A percentile compares a stretch with the other conserved stretches of the same genome.
These are phyloP conservation scores for Philonicus albiceps DNA, from an alignment of 2,888 invertebrate genomes.

Conservation along the genomic window DNA sequence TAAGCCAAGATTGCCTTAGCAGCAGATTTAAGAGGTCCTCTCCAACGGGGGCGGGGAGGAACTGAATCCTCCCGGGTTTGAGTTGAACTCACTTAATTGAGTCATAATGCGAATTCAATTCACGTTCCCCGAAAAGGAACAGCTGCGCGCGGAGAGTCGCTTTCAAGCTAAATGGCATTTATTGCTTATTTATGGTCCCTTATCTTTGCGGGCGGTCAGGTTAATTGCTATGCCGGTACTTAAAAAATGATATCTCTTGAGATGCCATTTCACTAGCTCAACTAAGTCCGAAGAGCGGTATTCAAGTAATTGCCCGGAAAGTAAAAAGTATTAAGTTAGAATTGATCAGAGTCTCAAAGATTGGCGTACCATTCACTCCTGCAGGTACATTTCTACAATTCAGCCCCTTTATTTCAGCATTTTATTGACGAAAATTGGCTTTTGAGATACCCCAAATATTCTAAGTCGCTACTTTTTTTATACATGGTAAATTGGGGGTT, in stretches of 20 bases:
- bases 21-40: neutral
- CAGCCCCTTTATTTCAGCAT: too few species aligned
- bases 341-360: neutral
- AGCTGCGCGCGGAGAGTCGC: neutral
- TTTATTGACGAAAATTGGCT: too few species aligned
- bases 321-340: neutral
- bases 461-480: too few species aligned
- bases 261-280: neutral
- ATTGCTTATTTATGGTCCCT: slow-evolving; percentile 6
- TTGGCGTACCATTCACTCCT: too few species aligned
- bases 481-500: too few species aligned
- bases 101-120: neutral
- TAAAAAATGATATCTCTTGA: neutral
- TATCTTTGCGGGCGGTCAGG: neutral
- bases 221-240: neutral
- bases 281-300: neutral
- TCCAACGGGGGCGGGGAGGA: neutral
- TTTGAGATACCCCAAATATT: too few species aligned
- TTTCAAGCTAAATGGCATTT: slow-evolving; percentile 1
- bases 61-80: neutral
- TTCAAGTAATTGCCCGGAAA: neutral
- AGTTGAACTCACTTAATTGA: neutral
- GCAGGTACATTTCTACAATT: too few species aligned
- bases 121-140: neutral
- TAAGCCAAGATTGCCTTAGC: neutral